Conservation (phyloP, 2,797 vertebrate species). For the Rhabdomys pumilio region DNA sequence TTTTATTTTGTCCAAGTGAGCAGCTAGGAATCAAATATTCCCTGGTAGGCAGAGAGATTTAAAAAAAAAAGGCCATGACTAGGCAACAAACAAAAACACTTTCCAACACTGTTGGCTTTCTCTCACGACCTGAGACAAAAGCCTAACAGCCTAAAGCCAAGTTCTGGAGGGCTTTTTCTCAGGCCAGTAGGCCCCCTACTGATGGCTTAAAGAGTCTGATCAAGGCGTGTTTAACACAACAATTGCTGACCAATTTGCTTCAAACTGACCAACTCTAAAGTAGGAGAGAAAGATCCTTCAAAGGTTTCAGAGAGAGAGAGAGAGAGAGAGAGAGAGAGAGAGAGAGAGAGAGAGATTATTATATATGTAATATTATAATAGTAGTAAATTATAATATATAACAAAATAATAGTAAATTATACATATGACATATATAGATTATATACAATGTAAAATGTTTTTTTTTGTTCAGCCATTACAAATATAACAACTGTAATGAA, state of each 20-base stretch:
- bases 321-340: not conserved
- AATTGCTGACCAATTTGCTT: not conserved
- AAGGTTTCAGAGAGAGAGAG: not conserved
- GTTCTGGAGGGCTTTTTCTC: not conserved
- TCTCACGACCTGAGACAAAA: not conserved
- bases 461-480: conserved; percentile 8
- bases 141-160: not conserved
- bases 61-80: not conserved
- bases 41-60: not conserved
- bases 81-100: not conserved
- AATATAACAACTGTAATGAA: conserved; percentile 41
- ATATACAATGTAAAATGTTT: not conserved
- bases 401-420: not conserved
- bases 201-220: not conserved
- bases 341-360: not conserved
- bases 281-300: not conserved
- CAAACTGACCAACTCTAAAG: not conserved
- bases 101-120: not conserved
- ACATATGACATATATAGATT: not conserved
- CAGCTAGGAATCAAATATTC: not conserved
- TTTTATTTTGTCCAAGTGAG: not conserved
- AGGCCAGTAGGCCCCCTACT: not conserved
- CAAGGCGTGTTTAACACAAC: not conserved
- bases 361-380: no score
- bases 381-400: no score